Conservation (phyloP, 2,888 invertebrate genomes). For the Pandemis corylana region DNA sequence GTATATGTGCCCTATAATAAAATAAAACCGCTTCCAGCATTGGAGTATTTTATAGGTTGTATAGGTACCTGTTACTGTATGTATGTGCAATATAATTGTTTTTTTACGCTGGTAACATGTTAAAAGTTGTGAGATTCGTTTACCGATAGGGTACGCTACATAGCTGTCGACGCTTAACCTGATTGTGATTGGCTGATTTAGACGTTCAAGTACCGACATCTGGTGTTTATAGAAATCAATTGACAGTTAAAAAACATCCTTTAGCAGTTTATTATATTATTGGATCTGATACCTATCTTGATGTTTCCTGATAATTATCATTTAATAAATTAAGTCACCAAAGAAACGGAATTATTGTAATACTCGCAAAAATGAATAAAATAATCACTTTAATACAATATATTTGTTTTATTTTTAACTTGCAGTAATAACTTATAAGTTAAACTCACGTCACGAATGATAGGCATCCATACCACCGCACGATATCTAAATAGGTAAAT, state of each 20-base stretch:
- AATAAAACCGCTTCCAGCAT: not conserved
- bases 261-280: conserved; percentile 28
- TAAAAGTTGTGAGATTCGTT: not conserved
- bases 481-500: too few relatives aligned
- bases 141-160: conserved; percentile 5
- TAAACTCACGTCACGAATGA: too few relatives aligned
- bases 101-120: conserved; percentile 22
- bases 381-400: conserved; percentile 70
- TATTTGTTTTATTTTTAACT: conserved; percentile 51
- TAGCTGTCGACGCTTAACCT: not conserved
- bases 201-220: not conserved
- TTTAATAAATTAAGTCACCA: conserved; percentile 75
- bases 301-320: conserved; percentile 49
- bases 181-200: not conserved
- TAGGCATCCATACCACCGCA: too few relatives aligned
- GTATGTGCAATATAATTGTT: conserved; percentile 46
- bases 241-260: not conserved
- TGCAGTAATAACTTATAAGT: too few relatives aligned
- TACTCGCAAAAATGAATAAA: conserved; percentile 73
- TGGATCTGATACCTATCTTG: conserved; percentile 48
- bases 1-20: conserved; percentile 48
- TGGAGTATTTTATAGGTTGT: not conserved
- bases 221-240: not conserved
- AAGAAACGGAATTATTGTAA: conserved; percentile 80
- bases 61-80: not conserved